These are phyloP conservation scores for Elachura formosa DNA, from an alignment of 2,113 vertebrate species.

Conservation along the genomic window DNA sequence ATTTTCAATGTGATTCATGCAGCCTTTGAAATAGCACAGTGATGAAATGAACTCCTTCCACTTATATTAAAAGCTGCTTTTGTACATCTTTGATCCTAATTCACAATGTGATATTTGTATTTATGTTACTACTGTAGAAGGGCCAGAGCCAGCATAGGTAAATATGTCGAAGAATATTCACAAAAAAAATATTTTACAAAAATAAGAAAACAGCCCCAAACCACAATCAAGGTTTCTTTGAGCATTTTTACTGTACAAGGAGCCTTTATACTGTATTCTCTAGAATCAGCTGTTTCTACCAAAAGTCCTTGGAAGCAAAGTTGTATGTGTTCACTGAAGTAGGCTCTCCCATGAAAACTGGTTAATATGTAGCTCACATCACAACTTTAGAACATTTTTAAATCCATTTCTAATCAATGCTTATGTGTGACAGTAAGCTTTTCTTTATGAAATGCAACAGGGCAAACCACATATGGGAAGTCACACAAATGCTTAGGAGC, in stretches of 20 bases:
- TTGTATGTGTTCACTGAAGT: not conserved
- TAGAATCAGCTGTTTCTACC: not conserved
- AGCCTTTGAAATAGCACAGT: not conserved
- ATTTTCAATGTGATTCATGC: slow-evolving; percentile 27
- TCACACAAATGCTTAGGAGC: not conserved
- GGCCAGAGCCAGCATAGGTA: not conserved
- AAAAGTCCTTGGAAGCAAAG: not conserved
- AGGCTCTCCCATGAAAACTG: not conserved
- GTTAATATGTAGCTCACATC: not conserved
- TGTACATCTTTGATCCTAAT: not conserved
- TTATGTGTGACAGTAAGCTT: not conserved
- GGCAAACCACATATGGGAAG: not conserved
- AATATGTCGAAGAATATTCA: not conserved
- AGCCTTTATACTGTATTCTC: not conserved
- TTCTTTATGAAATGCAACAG: not conserved
- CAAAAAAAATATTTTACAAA: not conserved
- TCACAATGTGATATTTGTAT: not conserved
- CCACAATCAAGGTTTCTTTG: not conserved
- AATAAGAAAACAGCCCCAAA: not conserved
- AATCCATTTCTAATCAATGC: not conserved
- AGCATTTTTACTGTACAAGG: not conserved
- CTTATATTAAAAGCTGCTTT: not conserved
- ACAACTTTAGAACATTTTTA: not conserved
- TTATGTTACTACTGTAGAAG: not conserved
- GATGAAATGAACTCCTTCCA: not conserved